These are phyloP conservation scores for Drosophila simulans DNA, from an alignment of 1,140 invertebrate species.

Conservation along the genomic window DNA sequence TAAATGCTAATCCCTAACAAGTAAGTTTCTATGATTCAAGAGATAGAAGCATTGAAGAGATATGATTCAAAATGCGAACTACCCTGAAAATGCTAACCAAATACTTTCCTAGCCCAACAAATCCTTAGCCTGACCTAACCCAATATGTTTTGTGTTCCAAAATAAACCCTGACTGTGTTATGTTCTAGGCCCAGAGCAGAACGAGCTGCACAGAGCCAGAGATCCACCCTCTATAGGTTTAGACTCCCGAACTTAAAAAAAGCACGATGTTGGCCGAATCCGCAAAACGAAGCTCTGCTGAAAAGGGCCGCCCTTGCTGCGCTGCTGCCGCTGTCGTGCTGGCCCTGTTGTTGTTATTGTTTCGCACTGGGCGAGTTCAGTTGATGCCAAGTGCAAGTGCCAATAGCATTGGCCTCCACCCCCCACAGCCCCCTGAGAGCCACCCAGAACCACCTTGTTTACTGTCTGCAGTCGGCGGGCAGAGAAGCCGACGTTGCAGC, in stretches of 20 bases:
- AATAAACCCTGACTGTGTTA: slow-evolving; percentile 13
- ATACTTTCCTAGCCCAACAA: not conserved
- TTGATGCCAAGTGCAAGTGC: slow-evolving; percentile 77
- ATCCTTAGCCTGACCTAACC: slow-evolving; percentile 18
- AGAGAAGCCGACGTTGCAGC: slow-evolving; percentile 25
- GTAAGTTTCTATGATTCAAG: no score
- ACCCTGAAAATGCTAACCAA: not conserved
- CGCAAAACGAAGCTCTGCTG: slow-evolving; percentile 22
- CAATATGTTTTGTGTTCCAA: slow-evolving; percentile 36
- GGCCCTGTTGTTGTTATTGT: slow-evolving; percentile 54
- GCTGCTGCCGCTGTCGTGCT: slow-evolving; percentile 33
- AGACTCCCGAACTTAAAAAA: slow-evolving; percentile 7
- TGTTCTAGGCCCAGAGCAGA: slow-evolving; percentile 14
- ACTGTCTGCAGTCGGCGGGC: slow-evolving; percentile 62
- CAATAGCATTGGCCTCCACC: slow-evolving; percentile 46
- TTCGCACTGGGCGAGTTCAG: slow-evolving; percentile 63
- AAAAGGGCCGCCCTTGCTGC: slow-evolving; percentile 69
- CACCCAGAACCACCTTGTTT: slow-evolving; percentile 43
- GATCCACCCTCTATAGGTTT: slow-evolving; percentile 18
- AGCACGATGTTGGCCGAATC: slow-evolving; percentile 12
- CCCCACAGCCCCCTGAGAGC: no score
- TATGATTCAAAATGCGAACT: no score
- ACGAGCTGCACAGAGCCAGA: slow-evolving; percentile 11
- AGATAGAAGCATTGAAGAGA: no score
- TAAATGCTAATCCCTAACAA: not conserved